Percentiles rank a stretch among this genome's conserved stretches.
These are phyloP conservation scores for Chitala chitala DNA, from an alignment of 2,113 vertebrate genomes.

Conservation along the genomic window DNA sequence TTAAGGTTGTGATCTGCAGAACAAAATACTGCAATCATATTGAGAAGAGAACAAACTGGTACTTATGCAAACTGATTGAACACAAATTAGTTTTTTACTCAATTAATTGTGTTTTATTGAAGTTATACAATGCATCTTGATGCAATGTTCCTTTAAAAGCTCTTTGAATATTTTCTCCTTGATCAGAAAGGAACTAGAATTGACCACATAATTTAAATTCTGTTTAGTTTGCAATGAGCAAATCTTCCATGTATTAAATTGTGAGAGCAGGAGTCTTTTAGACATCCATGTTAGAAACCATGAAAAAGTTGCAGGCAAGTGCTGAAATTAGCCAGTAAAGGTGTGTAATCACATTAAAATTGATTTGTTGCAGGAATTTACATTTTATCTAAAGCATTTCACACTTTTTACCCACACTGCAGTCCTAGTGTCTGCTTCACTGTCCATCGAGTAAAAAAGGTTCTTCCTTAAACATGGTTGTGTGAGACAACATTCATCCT, in stretches of 20 bases:
- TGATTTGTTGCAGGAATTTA: not conserved
- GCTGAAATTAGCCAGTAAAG: not conserved
- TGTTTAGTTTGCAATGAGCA: not conserved
- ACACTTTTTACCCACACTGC: not conserved
- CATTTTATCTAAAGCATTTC: not conserved
- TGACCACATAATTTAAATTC: constrained; percentile 2
- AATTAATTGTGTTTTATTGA: too few relatives aligned
- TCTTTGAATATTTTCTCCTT: not conserved
- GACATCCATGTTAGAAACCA: not conserved
- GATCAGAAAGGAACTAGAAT: not conserved
- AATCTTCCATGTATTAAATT: constrained; percentile 5
- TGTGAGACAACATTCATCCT: not conserved
- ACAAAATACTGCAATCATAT: too few relatives aligned
- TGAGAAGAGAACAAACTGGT: too few relatives aligned
- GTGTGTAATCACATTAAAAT: not conserved
- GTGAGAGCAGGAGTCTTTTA: not conserved
- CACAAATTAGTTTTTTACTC: too few relatives aligned
- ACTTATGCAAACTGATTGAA: too few relatives aligned
- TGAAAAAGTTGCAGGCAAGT: not conserved
- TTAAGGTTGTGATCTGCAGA: too few relatives aligned
- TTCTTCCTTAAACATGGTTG: not conserved
- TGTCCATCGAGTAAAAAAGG: not conserved
- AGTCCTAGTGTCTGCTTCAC: not conserved
- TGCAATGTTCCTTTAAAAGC: not conserved
- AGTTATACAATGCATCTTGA: too few relatives aligned